A percentile compares a stretch with the other conserved stretches of the same genome.
Evolutionary conservation across 2,888 invertebrate species (phyloP).

Genomic region (Strigamia transsilvanica): DNA sequence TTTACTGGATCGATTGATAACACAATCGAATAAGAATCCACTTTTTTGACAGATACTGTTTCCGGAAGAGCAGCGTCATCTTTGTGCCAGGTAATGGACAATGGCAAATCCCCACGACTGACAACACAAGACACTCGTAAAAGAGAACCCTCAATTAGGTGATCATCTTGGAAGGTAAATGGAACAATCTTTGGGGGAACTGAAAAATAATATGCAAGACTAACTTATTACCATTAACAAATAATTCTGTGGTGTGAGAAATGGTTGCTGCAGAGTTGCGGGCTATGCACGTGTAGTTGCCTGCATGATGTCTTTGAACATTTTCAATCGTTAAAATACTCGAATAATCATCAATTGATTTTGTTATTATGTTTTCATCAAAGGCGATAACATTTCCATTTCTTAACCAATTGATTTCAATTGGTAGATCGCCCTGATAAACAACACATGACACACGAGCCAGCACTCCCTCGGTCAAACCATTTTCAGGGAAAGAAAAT

Average conservation of each 20-base stretch:
- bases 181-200: slow-evolving; percentile 53
- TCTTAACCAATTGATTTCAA: slow-evolving; percentile 66
- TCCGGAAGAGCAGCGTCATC: slow-evolving; percentile 11
- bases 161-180: slow-evolving; percentile 51
- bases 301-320: slow-evolving; percentile 23
- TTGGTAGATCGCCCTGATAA: slow-evolving; percentile 61
- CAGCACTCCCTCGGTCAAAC: slow-evolving; percentile 67
- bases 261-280: slow-evolving; percentile 19
- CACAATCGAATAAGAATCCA: slow-evolving; percentile 43
- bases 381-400: slow-evolving; percentile 61
- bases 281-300: slow-evolving; percentile 51
- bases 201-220: no score
- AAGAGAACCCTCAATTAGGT: slow-evolving; percentile 46
- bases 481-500: slow-evolving; percentile 67
- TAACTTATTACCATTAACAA: slow-evolving; percentile 52
- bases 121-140: slow-evolving; percentile 51
- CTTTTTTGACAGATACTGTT: background rate
- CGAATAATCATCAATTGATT: slow-evolving; percentile 52
- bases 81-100: slow-evolving; percentile 48
- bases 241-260: slow-evolving; percentile 18
- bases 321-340: slow-evolving; percentile 51
- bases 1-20: slow-evolving; percentile 51
- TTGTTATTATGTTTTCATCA: background rate
- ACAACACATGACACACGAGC: slow-evolving; percentile 66
- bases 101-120: slow-evolving; percentile 52